phyloP scores from a whole-genome alignment of 2,113 vertebrate genomes.

The Excalfactoria chinensis region DNA sequence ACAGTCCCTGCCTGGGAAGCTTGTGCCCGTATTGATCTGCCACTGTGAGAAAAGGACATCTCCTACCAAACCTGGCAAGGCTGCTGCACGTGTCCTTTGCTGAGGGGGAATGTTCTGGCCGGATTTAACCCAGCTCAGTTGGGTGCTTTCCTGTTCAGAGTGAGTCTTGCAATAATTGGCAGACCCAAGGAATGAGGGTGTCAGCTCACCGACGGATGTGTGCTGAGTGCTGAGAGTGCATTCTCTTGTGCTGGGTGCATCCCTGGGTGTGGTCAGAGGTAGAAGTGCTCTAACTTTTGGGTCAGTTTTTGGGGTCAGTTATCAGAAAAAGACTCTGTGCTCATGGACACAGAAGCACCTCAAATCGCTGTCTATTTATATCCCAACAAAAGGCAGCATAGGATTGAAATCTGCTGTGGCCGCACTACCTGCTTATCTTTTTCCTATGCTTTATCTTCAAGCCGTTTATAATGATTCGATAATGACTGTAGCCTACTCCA shows the following conservation, averaged over 20 bases:
- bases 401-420: not conserved
- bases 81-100: not conserved
- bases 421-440: not conserved
- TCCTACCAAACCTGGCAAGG: not conserved
- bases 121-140: not conserved
- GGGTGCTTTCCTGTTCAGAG: not conserved
- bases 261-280: fast-evolving
- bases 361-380: not conserved
- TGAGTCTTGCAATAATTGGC: not conserved
- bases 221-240: not conserved
- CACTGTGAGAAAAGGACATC: not conserved
- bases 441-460: not conserved
- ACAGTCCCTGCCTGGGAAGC: not conserved
- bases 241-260: not conserved
- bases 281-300: not conserved
- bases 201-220: not conserved
- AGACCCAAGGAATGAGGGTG: not conserved
- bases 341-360: not conserved
- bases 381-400: not conserved
- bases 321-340: not conserved
- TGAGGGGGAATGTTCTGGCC: not conserved
- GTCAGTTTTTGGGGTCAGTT: not conserved
- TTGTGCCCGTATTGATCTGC: not conserved
- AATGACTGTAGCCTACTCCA: not conserved
- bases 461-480: not conserved